phyloP scores from a whole-genome alignment of 2,888 invertebrate species.

The Bombylius discolor region DNA sequence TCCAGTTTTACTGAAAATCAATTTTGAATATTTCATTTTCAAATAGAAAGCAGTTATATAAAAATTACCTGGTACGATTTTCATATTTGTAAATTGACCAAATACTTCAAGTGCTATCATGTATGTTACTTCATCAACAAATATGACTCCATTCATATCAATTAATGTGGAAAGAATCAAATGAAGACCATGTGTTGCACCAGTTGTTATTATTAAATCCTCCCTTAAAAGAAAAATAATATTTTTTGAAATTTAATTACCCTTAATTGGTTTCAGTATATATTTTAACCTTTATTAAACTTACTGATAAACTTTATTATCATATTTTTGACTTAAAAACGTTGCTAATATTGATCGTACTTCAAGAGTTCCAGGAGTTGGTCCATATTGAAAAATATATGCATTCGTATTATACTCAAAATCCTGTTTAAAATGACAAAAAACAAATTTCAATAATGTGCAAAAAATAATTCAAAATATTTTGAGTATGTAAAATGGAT shows the following conservation, averaged over 20 bases:
- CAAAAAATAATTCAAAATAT: too few relatives aligned
- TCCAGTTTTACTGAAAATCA: constrained; percentile 39
- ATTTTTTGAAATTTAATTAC: not conserved
- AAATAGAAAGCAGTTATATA: not conserved
- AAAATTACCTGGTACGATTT: constrained; percentile 37
- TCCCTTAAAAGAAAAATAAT: constrained; percentile 28
- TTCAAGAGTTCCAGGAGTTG: constrained; percentile 38
- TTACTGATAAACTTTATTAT: constrained; percentile 35
- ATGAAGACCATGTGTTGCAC: constrained; percentile 48
- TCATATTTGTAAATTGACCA: constrained; percentile 41
- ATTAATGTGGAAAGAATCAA: constrained; percentile 42
- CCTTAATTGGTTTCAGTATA: too few relatives aligned
- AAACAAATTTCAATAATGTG: too few relatives aligned
- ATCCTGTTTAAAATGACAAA: constrained; percentile 20
- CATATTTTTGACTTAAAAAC: constrained; percentile 37
- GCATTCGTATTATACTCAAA: constrained; percentile 28
- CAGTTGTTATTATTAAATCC: constrained; percentile 44
- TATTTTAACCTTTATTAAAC: not conserved
- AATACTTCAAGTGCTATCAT: constrained; percentile 46
- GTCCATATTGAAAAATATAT: constrained; percentile 43
- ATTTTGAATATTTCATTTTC: not conserved
- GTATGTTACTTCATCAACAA: constrained; percentile 52
- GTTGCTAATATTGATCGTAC: constrained; percentile 37
- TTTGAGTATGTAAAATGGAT: too few relatives aligned
- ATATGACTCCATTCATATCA: constrained; percentile 41